phyloP scores from a whole-genome alignment of 1,140 invertebrate species.

The Micrasema minimum region DNA sequence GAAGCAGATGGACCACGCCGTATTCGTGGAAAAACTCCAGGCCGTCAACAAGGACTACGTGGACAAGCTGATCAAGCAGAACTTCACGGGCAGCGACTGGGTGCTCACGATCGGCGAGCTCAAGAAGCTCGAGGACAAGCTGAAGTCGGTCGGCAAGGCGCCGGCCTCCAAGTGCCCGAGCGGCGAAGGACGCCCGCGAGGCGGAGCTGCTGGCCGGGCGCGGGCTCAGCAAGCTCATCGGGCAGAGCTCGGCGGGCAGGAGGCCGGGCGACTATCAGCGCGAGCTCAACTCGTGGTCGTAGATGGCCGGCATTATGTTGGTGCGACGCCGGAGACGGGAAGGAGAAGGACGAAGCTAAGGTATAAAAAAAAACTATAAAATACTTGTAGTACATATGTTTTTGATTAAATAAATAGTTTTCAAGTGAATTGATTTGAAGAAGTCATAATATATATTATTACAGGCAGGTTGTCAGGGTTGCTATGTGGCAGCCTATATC shows the following conservation, averaged over 20 bases:
- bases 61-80: slow-evolving; percentile 59
- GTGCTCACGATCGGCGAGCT: slow-evolving; percentile 61
- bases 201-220: slow-evolving; percentile 63
- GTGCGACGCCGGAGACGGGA: not conserved
- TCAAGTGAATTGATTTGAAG: too few relatives aligned
- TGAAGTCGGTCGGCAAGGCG: slow-evolving; percentile 58
- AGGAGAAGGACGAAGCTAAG: not conserved
- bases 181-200: slow-evolving; percentile 58
- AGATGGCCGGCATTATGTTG: not conserved
- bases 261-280: not conserved
- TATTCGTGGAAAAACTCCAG: slow-evolving; percentile 58
- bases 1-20: slow-evolving; percentile 14
- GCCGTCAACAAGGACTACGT: slow-evolving; percentile 61
- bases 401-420: too few relatives aligned
- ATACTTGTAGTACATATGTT: too few relatives aligned
- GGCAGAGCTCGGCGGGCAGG: slow-evolving; percentile 54
- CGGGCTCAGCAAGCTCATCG: slow-evolving; percentile 63
- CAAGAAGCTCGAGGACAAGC: slow-evolving; percentile 59
- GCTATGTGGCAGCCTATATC: too few relatives aligned
- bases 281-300: slow-evolving; percentile 12
- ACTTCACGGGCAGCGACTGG: slow-evolving; percentile 61
- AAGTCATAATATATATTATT: too few relatives aligned
- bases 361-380: too few relatives aligned
- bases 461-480: too few relatives aligned
- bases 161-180: slow-evolving; percentile 54